Base-by-base conservation (phyloP, 1,140 invertebrate genomes). In the Paraescarpia echinospica region DNA sequence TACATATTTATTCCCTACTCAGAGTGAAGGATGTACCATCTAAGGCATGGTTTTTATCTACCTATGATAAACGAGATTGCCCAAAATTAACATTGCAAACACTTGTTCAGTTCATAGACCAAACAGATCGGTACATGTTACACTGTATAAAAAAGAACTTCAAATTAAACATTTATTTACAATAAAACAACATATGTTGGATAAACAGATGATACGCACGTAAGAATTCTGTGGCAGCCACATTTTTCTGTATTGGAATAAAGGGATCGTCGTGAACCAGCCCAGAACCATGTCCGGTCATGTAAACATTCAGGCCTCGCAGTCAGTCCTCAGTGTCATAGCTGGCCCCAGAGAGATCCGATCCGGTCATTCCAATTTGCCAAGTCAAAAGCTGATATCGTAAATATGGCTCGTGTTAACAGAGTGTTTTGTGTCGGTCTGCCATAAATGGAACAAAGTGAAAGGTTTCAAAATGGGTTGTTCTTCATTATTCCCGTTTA, bases 161-260 rank as follows among this genome's bases (percentile, higher is more conserved):
- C 89, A 90, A 90, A 90, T 35, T 90, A 35, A 90, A 90, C 6
- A 33, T 90, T 34, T 90, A 90, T 35, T 90, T 90, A 90, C 89
- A 90, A 90, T 33, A 90, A 90, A 90, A 90, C 89, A 90, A 31
- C 14, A 90, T 31, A 90, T 90, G 34, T 90, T 34, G 14, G 18
- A 90, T 18, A 35, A 90, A 90, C 35, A 35, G n/a, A 34, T 35
- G 4, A 34, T 33, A n/a, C 34, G 14, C 89, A 89, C 34, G 31
- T 31, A 89, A 34, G 89, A 14, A 89, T 33, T 33, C 34, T 90
- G 89, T 18, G 89, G 1, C 14, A 90, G 34, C 89, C 18, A 0
- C 89, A 90, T 90, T 35, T 9, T 34, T 34, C 89, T 90, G 35
- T 90, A 33, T 9, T 33, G 27, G 89, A 90, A 77, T 77, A 77